These are phyloP conservation scores for Aphelinus certus DNA, from an alignment of 1,140 invertebrate species.

Conservation along the genomic window DNA sequence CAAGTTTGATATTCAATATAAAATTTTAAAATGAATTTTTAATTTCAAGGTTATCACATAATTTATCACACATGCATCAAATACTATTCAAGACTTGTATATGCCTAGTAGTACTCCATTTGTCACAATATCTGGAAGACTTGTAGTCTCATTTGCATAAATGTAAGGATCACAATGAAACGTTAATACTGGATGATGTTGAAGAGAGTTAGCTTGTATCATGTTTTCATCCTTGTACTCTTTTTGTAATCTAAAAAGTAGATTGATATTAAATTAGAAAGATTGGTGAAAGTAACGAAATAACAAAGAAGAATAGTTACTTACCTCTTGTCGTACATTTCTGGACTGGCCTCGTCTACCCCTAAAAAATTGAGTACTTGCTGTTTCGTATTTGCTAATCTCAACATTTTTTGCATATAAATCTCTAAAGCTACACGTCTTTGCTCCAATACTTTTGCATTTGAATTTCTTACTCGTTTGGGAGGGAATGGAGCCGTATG, in stretches of 20 bases:
- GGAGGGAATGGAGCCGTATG: slow-evolving; percentile 70
- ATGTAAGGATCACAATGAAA: slow-evolving; percentile 62
- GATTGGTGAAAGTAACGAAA: slow-evolving; percentile 2
- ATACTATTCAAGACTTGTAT: slow-evolving; percentile 52
- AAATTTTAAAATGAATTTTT: too few species aligned
- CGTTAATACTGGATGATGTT: slow-evolving; percentile 62
- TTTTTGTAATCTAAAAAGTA: slow-evolving; percentile 46
- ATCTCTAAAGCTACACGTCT: slow-evolving; percentile 67
- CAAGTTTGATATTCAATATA: too few species aligned
- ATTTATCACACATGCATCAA: too few species aligned
- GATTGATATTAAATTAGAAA: slow-evolving; percentile 18
- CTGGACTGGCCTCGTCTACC: slow-evolving; percentile 50
- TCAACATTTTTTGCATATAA: slow-evolving; percentile 70
- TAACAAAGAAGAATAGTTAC: slow-evolving; percentile 20
- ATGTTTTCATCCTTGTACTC: slow-evolving; percentile 42
- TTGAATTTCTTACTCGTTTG: slow-evolving; percentile 71
- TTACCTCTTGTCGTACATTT: slow-evolving; percentile 53
- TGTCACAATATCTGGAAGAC: slow-evolving; percentile 66
- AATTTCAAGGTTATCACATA: too few species aligned
- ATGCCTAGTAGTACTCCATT: slow-evolving; percentile 64
- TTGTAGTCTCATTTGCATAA: slow-evolving; percentile 49
- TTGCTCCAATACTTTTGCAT: slow-evolving; percentile 71
- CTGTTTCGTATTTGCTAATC: slow-evolving; percentile 58
- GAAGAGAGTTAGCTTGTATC: slow-evolving; percentile 43
- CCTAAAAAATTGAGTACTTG: slow-evolving; percentile 64